Conservation (phyloP, 2,113 vertebrate genomes). For the Entomyzon cyanotis region DNA sequence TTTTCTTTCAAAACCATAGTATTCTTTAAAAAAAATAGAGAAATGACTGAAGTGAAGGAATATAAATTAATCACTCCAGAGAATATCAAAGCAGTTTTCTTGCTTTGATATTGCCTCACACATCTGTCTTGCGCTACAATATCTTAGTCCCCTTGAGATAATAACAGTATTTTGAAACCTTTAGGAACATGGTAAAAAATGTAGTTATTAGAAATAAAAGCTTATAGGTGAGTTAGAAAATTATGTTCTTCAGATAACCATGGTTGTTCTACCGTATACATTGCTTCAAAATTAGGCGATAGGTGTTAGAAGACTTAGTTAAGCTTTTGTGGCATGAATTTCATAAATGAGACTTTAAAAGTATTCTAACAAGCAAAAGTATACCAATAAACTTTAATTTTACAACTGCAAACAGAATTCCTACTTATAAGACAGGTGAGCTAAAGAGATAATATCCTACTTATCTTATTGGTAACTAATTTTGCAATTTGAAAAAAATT, state of each 20-base stretch:
- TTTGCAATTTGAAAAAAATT: background rate
- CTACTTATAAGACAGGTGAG: background rate
- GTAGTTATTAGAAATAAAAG: background rate
- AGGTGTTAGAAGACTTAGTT: background rate
- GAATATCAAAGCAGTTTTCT: background rate
- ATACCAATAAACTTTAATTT: background rate
- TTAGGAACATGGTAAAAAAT: background rate
- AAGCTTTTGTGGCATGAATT: background rate
- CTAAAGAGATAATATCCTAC: background rate
- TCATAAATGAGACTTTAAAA: background rate
- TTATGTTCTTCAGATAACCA: background rate
- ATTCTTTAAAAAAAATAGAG: background rate
- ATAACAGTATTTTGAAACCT: background rate
- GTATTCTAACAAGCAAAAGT: background rate
- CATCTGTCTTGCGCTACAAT: background rate
- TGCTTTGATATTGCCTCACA: background rate
- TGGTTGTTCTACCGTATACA: accelerated
- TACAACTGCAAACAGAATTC: background rate
- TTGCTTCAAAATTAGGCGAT: background rate
- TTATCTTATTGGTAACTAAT: background rate
- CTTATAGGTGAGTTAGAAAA: background rate
- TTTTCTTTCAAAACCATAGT: background rate
- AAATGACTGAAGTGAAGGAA: background rate
- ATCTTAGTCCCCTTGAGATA: background rate
- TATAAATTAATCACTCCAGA: background rate